These are phyloP conservation scores for Amphibalanus amphitrite DNA, from an alignment of 1,140 invertebrate genomes.

Conservation along the genomic window DNA sequence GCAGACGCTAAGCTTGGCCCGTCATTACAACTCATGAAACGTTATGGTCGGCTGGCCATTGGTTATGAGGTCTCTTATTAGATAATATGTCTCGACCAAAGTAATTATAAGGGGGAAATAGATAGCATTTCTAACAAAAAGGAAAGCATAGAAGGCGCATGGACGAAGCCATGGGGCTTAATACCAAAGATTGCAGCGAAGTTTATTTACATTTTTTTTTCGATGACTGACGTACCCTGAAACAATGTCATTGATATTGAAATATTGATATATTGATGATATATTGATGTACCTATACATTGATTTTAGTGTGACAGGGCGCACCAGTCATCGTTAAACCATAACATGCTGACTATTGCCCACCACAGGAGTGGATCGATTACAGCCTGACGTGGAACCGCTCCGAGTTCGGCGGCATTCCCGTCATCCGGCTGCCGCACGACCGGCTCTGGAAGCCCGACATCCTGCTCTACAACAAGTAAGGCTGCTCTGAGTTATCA, in stretches of 20 bases:
- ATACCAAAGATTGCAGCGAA: too few species aligned
- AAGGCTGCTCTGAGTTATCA: slow-evolving; percentile 23
- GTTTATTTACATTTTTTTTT: background rate
- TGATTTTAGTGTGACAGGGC: background rate
- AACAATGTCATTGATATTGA: background rate
- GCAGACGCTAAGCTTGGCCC: too few species aligned
- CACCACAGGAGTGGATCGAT: slow-evolving; percentile 30
- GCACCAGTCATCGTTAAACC: too few species aligned
- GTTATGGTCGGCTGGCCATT: too few species aligned
- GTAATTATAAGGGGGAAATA: background rate
- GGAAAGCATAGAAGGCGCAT: background rate
- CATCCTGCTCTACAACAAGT: slow-evolving; percentile 40
- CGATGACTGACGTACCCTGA: background rate
- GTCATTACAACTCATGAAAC: too few species aligned
- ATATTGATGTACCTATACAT: background rate
- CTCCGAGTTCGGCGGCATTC: slow-evolving; percentile 34
- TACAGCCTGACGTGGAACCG: slow-evolving; percentile 35
- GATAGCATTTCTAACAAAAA: background rate
- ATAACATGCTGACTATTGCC: background rate
- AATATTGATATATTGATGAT: background rate
- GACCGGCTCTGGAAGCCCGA: slow-evolving; percentile 41
- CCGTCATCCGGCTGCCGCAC: slow-evolving; percentile 36
- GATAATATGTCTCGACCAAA: background rate
- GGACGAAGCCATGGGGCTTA: too few species aligned
- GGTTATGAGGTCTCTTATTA: background rate